Evolutionary conservation across 2,888 invertebrate genomes (phyloP).

Genomic region (Busseola fusca): DNA sequence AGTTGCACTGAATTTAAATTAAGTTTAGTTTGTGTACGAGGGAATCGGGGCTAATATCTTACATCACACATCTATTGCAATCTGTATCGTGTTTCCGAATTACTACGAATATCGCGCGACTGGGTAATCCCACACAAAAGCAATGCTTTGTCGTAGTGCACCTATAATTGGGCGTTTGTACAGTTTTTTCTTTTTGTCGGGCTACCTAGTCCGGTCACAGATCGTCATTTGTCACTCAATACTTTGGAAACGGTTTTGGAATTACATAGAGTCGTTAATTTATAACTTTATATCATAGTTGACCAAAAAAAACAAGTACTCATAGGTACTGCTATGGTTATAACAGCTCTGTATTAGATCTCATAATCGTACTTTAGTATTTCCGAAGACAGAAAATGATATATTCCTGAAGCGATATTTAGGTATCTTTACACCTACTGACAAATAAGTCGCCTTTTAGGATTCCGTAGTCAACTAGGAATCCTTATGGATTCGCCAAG

Average conservation of each 20-base stretch:
- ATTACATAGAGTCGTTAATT: not conserved
- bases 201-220: not conserved
- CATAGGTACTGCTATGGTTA: not conserved
- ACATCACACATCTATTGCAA: no score
- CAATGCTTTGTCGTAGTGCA: not conserved
- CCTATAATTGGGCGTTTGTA: not conserved
- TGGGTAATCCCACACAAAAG: not conserved
- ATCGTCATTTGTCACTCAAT: no score
- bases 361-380: no score
- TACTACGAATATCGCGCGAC: not conserved
- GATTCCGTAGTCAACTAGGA: no score
- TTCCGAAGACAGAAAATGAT: not conserved
- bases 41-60: no score
- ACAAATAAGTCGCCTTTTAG: not conserved
- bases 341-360: not conserved
- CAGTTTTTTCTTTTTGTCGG: not conserved
- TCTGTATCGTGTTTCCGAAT: not conserved
- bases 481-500: no score
- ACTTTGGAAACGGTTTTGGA: no score
- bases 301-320: not conserved
- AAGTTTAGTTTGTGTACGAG: no score
- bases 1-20: no score
- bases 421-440: not conserved
- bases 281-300: not conserved
- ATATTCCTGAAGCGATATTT: not conserved